Conservation (phyloP, 2,113 vertebrate species). For the Sinocyclocheilus grahami region DNA sequence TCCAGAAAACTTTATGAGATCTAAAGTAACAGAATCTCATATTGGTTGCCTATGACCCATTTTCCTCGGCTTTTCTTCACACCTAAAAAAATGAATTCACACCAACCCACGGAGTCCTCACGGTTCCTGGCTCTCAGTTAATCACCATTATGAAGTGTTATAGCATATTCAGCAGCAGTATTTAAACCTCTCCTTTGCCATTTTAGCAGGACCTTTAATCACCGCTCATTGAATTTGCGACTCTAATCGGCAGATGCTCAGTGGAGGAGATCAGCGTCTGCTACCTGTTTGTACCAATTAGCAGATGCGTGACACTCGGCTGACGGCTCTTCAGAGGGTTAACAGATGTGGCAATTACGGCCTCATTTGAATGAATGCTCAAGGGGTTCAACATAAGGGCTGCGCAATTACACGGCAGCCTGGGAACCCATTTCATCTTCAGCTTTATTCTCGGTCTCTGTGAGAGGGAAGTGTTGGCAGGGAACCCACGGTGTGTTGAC, state of each 20-base stretch:
- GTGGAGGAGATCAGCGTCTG: slow-evolving; percentile 70
- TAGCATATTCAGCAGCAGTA: slow-evolving; percentile 19
- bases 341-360: slow-evolving; percentile 88
- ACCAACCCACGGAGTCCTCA: neutral
- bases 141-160: slow-evolving; percentile 29
- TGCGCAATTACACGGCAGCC: slow-evolving; percentile 79
- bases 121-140: neutral
- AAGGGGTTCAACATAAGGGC: slow-evolving; percentile 76
- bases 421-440: slow-evolving; percentile 67
- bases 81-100: slow-evolving; percentile 31
- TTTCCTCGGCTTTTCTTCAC: slow-evolving; percentile 2
- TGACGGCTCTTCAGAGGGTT: slow-evolving; percentile 79
- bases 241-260: slow-evolving; percentile 74
- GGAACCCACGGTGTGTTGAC: slow-evolving; percentile 60
- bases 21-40: neutral
- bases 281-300: slow-evolving; percentile 79
- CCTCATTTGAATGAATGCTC: slow-evolving; percentile 85
- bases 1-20: neutral
- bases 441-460: slow-evolving; percentile 55
- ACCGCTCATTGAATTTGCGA: slow-evolving; percentile 61
- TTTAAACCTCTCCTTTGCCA: slow-evolving; percentile 12
- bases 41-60: neutral
- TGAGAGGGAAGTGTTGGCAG: slow-evolving; percentile 59
- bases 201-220: slow-evolving; percentile 59
- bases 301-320: slow-evolving; percentile 70